Conservation (phyloP, 2,888 invertebrate genomes). For the Aradus depressus region DNA sequence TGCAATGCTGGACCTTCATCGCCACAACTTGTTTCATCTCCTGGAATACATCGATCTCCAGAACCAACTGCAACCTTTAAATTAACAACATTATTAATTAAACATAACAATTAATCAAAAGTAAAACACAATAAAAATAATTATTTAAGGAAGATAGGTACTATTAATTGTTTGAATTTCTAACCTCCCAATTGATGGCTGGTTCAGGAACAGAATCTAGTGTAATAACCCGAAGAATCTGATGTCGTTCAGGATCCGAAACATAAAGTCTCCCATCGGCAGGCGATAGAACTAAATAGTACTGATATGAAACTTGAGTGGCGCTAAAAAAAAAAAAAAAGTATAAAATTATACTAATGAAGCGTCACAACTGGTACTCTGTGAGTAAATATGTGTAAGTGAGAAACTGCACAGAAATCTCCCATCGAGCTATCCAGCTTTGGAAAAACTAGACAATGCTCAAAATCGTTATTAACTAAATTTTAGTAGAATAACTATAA, state of each 20-base stretch:
- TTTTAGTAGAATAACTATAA: too few species aligned
- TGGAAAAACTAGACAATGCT: too few species aligned
- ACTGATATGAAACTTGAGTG: slow-evolving; percentile 92
- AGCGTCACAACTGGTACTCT: too few species aligned
- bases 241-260: slow-evolving; percentile 89
- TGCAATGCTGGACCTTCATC: slow-evolving; percentile 85
- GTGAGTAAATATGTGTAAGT: too few species aligned
- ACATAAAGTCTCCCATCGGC: slow-evolving; percentile 92
- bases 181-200: slow-evolving; percentile 60
- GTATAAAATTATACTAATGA: too few species aligned
- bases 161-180: not conserved
- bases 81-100: not conserved
- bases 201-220: slow-evolving; percentile 74
- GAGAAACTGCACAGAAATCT: too few species aligned
- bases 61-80: slow-evolving; percentile 57
- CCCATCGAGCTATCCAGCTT: too few species aligned
- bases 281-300: slow-evolving; percentile 91
- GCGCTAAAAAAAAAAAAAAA: slow-evolving; percentile 49
- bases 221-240: slow-evolving; percentile 66
- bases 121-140: not conserved
- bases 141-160: not conserved
- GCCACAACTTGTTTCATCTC: slow-evolving; percentile 88
- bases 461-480: too few species aligned
- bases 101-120: not conserved
- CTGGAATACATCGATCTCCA: slow-evolving; percentile 88